phyloP scores from a whole-genome alignment of 2,113 vertebrate species.

The Saccopteryx bilineata region DNA sequence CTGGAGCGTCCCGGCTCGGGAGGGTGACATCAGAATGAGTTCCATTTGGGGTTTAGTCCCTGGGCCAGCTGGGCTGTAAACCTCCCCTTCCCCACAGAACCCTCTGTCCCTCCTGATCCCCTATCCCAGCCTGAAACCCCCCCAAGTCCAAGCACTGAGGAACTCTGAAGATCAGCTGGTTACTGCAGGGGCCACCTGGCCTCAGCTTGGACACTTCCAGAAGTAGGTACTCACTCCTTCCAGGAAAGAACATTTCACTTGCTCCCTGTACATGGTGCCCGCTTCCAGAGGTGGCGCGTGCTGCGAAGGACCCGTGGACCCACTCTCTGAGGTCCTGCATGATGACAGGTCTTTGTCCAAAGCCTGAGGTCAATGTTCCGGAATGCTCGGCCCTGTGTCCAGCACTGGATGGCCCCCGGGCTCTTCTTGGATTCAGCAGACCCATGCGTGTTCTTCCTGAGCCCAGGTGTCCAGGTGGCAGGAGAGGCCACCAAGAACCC shows the following conservation, averaged over 20 bases:
- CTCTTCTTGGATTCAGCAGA: background rate
- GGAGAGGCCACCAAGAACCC: background rate
- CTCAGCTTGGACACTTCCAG: background rate
- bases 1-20: background rate
- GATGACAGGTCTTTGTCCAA: background rate
- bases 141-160: background rate
- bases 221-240: rapidly evolving
- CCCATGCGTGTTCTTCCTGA: background rate
- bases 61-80: rapidly evolving
- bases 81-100: too few species aligned
- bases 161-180: background rate
- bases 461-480: background rate
- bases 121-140: background rate
- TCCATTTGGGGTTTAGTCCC: background rate
- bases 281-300: background rate
- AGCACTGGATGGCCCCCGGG: rapidly evolving
- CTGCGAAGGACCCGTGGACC: rapidly evolving
- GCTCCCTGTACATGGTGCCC: rapidly evolving
- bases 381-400: rapidly evolving
- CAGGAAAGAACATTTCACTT: background rate
- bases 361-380: too few species aligned
- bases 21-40: rapidly evolving
- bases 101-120: background rate
- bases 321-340: rapidly evolving
- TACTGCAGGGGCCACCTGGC: background rate